Conservation (phyloP, 2,888 invertebrate genomes). For the Acleris laterana region DNA sequence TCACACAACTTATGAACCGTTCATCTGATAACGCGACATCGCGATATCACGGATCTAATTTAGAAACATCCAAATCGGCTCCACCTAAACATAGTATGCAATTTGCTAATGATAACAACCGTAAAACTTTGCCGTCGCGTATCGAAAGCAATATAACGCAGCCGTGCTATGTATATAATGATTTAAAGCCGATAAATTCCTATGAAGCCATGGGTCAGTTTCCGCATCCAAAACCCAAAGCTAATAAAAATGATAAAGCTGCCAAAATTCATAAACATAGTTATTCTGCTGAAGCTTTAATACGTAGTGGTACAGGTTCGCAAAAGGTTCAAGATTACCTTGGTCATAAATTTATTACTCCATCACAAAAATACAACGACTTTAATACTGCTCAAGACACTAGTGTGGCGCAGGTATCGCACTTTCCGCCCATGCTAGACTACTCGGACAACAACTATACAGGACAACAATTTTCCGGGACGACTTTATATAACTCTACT, state of each 20-base stretch:
- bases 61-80: conserved; percentile 58
- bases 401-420: conserved; percentile 77
- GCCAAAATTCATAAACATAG: conserved; percentile 72
- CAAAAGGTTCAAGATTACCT: conserved; percentile 68
- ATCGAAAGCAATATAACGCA: conserved; percentile 65
- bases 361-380: conserved; percentile 71
- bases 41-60: conserved; percentile 61
- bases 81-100: conserved; percentile 64
- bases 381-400: conserved; percentile 67
- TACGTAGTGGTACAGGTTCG: conserved; percentile 69
- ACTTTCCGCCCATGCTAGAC: conserved; percentile 76
- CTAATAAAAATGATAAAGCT: conserved; percentile 67
- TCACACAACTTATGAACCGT: conserved; percentile 79
- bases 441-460: conserved; percentile 73
- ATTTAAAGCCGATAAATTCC: conserved; percentile 61
- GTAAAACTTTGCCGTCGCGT: conserved; percentile 62
- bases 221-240: conserved; percentile 63
- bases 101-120: conserved; percentile 59
- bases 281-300: conserved; percentile 75
- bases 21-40: conserved; percentile 68
- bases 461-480: conserved; percentile 75
- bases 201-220: conserved; percentile 68
- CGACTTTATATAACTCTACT: conserved; percentile 73
- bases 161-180: conserved; percentile 69
- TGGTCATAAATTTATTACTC: conserved; percentile 63